These are phyloP conservation scores for Trimorus sp. DNA, from an alignment of 2,888 invertebrate genomes.

Conservation along the genomic window DNA sequence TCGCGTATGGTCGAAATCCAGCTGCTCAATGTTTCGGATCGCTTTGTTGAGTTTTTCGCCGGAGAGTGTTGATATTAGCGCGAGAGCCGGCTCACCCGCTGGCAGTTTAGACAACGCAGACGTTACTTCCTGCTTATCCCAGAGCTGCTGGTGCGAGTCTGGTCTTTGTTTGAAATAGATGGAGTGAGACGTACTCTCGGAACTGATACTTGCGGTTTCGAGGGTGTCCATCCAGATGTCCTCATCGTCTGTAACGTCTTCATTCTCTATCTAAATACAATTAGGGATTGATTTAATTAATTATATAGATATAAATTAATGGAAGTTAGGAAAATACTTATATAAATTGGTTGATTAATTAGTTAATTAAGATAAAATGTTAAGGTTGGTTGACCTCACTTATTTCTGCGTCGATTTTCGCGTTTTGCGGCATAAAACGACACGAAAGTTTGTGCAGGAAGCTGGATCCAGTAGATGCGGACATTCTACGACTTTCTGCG, in stretches of 20 bases:
- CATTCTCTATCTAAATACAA: constrained; percentile 25
- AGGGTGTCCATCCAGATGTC: constrained; percentile 74
- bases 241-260: constrained; percentile 63
- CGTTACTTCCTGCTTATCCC: constrained; percentile 75
- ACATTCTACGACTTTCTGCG: too few species aligned
- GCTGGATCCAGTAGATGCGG: constrained; percentile 1
- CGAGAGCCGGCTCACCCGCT: constrained; percentile 75
- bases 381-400: constrained; percentile 42
- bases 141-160: constrained; percentile 73
- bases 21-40: constrained; percentile 69
- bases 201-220: constrained; percentile 74
- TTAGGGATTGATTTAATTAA: not conserved
- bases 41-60: constrained; percentile 70
- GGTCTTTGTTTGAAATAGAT: constrained; percentile 69
- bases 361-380: not conserved
- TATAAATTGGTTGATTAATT: not conserved
- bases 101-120: constrained; percentile 74
- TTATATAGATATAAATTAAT: too few species aligned
- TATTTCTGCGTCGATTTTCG: constrained; percentile 65
- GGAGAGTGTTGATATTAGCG: constrained; percentile 71
- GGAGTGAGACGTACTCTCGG: constrained; percentile 73
- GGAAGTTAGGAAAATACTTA: too few species aligned
- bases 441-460: constrained; percentile 65
- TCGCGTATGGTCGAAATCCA: constrained; percentile 48
- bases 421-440: constrained; percentile 57